phyloP scores from a whole-genome alignment of 1,140 invertebrate species.

The Tachypleus tridentatus region DNA sequence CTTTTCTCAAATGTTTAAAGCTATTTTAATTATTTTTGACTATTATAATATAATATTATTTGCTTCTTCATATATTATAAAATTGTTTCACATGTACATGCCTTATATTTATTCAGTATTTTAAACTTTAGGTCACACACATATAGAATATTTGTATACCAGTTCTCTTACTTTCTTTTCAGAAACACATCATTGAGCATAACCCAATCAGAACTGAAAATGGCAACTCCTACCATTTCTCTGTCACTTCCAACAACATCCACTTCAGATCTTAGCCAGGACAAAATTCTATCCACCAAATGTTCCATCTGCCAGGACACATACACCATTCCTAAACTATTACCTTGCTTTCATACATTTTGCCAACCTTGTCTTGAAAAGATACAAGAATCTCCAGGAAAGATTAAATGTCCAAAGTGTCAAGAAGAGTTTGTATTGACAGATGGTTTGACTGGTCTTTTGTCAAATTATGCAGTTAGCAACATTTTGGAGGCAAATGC shows the following conservation, averaged over 20 bases:
- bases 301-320: constrained; percentile 71
- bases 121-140: too few species aligned
- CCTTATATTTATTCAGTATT: too few species aligned
- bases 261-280: constrained; percentile 13
- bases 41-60: too few species aligned
- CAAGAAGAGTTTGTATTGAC: constrained; percentile 51
- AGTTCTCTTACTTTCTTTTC: too few species aligned
- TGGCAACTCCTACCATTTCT: constrained; percentile 20
- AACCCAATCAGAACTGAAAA: not conserved
- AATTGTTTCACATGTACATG: too few species aligned
- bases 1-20: too few species aligned
- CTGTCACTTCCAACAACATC: constrained; percentile 17
- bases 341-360: constrained; percentile 70
- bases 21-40: too few species aligned
- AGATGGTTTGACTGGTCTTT: constrained; percentile 44
- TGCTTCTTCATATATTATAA: too few species aligned
- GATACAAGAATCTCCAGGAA: constrained; percentile 44
- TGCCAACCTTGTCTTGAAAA: constrained; percentile 66
- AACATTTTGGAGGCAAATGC: constrained; percentile 36
- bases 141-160: too few species aligned
- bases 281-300: constrained; percentile 37
- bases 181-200: too few species aligned
- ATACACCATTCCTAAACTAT: constrained; percentile 52
- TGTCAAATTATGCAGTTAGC: constrained; percentile 53
- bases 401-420: constrained; percentile 67